A percentile compares a stretch with the other conserved stretches of the same genome.
Evolutionary conservation across 2,113 vertebrate species (phyloP).

Genomic region (Collichthys lucidus): DNA sequence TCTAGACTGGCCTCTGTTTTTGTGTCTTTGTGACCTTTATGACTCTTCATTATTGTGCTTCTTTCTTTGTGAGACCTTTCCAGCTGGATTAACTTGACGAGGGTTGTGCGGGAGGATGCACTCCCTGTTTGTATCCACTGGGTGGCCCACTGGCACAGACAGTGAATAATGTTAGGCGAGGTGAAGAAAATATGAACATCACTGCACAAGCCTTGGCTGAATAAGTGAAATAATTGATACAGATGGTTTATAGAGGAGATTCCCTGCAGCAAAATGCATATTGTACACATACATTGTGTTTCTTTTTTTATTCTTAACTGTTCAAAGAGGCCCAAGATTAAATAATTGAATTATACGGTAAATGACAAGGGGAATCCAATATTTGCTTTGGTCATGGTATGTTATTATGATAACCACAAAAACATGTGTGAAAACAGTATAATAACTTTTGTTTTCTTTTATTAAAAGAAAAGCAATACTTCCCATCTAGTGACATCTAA

Average conservation of each 20-base stretch:
- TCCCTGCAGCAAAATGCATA: neutral
- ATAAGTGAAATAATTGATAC: neutral
- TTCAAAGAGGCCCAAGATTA: neutral
- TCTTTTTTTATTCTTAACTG: neutral
- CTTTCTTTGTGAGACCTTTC: neutral
- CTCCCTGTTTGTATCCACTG: slow-evolving; percentile 60
- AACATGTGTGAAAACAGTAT: slow-evolving; percentile 27
- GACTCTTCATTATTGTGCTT: neutral
- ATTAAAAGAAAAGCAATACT: neutral
- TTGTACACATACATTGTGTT: neutral
- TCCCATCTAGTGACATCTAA: slow-evolving; percentile 7
- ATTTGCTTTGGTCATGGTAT: slow-evolving; percentile 10
- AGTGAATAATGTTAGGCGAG: neutral
- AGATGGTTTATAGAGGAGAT: neutral
- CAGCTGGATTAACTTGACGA: neutral
- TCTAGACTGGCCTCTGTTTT: neutral
- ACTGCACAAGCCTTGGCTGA: neutral
- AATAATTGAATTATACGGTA: neutral
- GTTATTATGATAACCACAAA: neutral
- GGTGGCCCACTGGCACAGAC: slow-evolving; percentile 67
- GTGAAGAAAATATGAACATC: neutral
- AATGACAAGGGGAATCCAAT: neutral
- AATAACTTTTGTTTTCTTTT: neutral
- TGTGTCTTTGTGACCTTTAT: neutral
- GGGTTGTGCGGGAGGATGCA: slow-evolving; percentile 26